Conservation (phyloP, 2,113 vertebrate genomes). For the Rousettus leschenaultii region DNA sequence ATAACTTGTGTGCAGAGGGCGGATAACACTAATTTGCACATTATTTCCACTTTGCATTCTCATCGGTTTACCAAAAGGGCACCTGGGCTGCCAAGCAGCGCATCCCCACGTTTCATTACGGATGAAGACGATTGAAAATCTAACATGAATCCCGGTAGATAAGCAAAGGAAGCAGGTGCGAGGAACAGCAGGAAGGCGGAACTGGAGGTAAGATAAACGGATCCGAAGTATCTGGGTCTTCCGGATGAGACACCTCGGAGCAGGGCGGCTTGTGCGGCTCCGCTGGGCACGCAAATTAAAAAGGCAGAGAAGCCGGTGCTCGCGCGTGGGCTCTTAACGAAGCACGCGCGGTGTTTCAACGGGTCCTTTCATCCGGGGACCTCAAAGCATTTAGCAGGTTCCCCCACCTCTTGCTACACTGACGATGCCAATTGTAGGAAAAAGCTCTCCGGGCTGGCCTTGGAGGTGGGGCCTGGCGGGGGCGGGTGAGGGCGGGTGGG, state of each 20-base stretch:
- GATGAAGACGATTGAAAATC: background rate
- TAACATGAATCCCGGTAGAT: background rate
- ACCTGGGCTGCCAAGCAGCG: background rate
- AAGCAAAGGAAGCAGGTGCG: background rate
- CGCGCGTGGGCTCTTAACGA: background rate
- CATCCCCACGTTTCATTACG: background rate
- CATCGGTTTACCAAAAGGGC: background rate
- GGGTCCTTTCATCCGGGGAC: background rate
- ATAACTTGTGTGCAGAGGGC: background rate
- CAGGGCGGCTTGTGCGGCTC: no score
- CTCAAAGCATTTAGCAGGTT: background rate
- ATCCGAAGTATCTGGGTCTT: constrained; percentile 11
- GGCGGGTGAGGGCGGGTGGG: background rate
- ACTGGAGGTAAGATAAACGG: background rate
- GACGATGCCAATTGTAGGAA: background rate
- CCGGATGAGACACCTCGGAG: background rate
- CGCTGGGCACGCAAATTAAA: background rate
- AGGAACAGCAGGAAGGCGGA: background rate
- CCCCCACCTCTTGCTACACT: background rate
- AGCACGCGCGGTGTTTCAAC: background rate
- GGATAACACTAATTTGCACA: background rate
- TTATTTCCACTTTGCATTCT: background rate
- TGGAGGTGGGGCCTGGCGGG: background rate
- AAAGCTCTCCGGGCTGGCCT: background rate
- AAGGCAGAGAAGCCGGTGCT: background rate